Base-by-base conservation (phyloP, 2,888 invertebrate species). In the Phasia obesa region DNA sequence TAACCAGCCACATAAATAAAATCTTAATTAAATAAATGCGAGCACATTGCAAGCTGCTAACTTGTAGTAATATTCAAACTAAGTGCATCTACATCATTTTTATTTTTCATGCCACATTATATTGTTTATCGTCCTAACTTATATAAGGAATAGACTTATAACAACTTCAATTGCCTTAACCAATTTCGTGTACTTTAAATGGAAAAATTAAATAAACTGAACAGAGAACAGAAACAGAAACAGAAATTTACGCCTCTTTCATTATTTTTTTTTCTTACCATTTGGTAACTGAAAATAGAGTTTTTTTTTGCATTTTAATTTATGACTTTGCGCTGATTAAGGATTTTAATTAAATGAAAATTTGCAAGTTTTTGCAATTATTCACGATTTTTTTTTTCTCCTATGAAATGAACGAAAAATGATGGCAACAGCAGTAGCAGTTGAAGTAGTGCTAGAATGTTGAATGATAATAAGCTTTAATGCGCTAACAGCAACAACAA, bases 341-440 rank as follows among this genome's bases (percentile, higher is more conserved):
- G 85, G 84, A 85, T 86, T 87, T 86, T 85, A 84, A 85, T 85
- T 86, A 87, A 86, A 84, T 79, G 69, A 75, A 85, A 85, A 87
- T 87, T 87, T 86, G 85, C 87, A 87, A 86, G 64, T 85, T 87
- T 87, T 87, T 74, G 86, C 87, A 86, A 87, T 88, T 87, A 88
- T 86, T 88, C 86, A 87, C 85, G 85, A 85, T 84, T 74, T 62
- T 60, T 70, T 62, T 60, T 70, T 42, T 11, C 42, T 4, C 6
- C 69, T 15, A 23, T 42, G 21, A 38, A 76, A 38, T 42, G 17
- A 70, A 71, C 84, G 42, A 49, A 57, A 42, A 67, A 55, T 59
- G n/a, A 47, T 74, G 67, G 73, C 55, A 73, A 65, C 71, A 65
- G 69, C 82, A 65, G 59, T 65, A 84, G 65, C 51, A 17, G 65